These are phyloP conservation scores for Gymnopithys bicolor DNA, from an alignment of 2,797 vertebrate species.

Conservation along the genomic window DNA sequence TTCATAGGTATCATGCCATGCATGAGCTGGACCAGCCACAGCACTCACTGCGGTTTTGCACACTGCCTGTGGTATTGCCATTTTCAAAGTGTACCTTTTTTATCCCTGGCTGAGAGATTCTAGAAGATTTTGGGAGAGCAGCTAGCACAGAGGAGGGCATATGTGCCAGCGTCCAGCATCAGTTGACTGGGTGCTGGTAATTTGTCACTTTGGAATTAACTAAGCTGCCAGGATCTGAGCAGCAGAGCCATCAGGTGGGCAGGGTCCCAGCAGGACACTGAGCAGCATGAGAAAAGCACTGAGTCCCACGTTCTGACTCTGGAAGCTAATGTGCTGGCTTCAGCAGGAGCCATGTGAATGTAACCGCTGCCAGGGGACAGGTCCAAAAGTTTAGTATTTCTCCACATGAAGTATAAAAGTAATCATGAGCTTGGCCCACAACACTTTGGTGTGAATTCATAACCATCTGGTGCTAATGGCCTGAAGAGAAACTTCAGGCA, in stretches of 20 bases:
- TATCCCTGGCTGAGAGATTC: not conserved
- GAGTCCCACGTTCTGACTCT: not conserved
- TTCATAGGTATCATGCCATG: rapidly evolving
- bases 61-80: not conserved
- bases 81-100: not conserved
- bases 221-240: not conserved
- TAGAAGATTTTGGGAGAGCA: not conserved
- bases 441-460: not conserved
- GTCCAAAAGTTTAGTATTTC: constrained; percentile 7
- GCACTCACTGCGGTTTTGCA: rapidly evolving
- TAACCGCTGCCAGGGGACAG: not conserved
- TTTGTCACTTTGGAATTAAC: not conserved
- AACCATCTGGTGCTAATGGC: constrained; percentile 24
- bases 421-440: not conserved
- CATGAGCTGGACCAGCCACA: rapidly evolving
- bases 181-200: not conserved
- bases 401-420: not conserved
- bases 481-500: not conserved
- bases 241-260: not conserved
- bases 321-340: not conserved
- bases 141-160: not conserved
- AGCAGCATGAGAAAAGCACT: not conserved
- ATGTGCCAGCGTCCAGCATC: rapidly evolving
- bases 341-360: not conserved
- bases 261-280: not conserved